These are phyloP conservation scores for Sphinx pinastri DNA, from an alignment of 2,888 invertebrate species.

Conservation along the genomic window DNA sequence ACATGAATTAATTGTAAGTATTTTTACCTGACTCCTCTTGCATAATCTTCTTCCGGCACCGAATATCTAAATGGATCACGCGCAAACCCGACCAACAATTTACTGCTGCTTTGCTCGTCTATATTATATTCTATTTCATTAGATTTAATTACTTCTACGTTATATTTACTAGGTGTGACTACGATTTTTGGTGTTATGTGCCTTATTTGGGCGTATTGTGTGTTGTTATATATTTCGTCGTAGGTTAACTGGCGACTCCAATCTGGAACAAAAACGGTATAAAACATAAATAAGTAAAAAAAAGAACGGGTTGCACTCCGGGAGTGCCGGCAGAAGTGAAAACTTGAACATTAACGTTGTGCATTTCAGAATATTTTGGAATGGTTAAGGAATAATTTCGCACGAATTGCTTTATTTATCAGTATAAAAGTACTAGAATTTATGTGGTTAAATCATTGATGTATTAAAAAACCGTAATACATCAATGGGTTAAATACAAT, in stretches of 20 bases:
- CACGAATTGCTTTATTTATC: no score
- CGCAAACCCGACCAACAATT: slow-evolving; percentile 69
- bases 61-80: slow-evolving; percentile 74
- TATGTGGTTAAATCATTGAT: no score
- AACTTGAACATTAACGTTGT: no score
- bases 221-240: slow-evolving; percentile 69
- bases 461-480: no score
- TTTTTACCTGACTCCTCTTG: slow-evolving; percentile 67
- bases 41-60: slow-evolving; percentile 67
- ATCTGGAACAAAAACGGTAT: slow-evolving; percentile 57
- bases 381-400: no score
- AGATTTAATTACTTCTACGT: slow-evolving; percentile 48
- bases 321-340: no score
- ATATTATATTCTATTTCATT: slow-evolving; percentile 54
- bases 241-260: slow-evolving; percentile 59
- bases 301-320: no score
- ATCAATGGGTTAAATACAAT: no score
- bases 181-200: slow-evolving; percentile 52
- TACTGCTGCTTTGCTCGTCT: slow-evolving; percentile 42
- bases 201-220: slow-evolving; percentile 66
- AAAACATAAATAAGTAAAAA: not conserved
- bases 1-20: not conserved
- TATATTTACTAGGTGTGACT: slow-evolving; percentile 41
- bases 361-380: no score
- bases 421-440: no score